Percentiles rank a stretch among this genome's conserved stretches.
Evolutionary conservation across 2,888 invertebrate genomes (phyloP).

Genomic region (Halictus ligatus): DNA sequence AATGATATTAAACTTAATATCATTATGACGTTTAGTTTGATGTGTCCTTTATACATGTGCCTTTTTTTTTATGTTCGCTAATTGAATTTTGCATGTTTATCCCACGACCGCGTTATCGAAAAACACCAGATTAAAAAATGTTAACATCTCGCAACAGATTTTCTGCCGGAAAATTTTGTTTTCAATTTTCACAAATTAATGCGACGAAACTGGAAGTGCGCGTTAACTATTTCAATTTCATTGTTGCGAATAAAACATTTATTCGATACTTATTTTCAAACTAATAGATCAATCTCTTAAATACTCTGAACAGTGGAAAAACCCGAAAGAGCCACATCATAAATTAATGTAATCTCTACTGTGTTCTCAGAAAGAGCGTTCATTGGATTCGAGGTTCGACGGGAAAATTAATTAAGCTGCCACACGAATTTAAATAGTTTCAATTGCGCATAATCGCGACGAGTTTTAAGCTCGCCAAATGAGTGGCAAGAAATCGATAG

Average conservation of each 20-base stretch:
- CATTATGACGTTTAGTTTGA: too few species aligned
- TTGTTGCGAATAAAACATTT: neutral
- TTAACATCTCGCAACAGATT: too few species aligned
- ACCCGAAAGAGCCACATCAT: neutral
- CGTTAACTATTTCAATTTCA: neutral
- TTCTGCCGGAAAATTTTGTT: too few species aligned
- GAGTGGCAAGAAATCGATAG: conserved; percentile 1
- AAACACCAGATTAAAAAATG: too few species aligned
- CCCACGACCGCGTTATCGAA: too few species aligned
- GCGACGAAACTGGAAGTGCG: too few species aligned
- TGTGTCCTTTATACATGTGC: too few species aligned
- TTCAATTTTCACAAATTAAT: too few species aligned
- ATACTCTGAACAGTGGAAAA: neutral
- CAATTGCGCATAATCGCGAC: neutral
- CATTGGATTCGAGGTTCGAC: neutral
- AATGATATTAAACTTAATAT: neutral
- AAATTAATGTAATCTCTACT: neutral
- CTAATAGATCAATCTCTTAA: neutral
- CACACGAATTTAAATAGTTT: conserved; percentile 7
- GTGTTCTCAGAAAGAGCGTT: neutral
- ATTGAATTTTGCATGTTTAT: too few species aligned
- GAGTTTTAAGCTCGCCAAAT: neutral
- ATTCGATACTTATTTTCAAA: neutral
- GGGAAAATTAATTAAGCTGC: neutral
- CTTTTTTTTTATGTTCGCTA: too few species aligned